phyloP scores from a whole-genome alignment of 2,113 vertebrate genomes.

The Dipodomys spectabilis region DNA sequence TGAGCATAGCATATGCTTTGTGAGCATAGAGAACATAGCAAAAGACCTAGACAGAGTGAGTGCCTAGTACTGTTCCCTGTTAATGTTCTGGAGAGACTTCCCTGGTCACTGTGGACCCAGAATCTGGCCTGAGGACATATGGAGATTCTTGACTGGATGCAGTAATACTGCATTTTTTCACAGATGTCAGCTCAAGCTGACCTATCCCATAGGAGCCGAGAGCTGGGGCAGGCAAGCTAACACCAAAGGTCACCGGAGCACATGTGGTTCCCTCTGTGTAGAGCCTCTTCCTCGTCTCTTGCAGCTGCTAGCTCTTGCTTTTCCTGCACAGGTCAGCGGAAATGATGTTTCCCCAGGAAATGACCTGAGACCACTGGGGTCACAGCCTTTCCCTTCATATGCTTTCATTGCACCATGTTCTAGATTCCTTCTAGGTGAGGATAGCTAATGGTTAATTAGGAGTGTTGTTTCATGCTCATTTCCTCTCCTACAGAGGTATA shows the following conservation, averaged over 20 bases:
- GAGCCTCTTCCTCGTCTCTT: background rate
- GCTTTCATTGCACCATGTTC: rapidly evolving
- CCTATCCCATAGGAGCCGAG: background rate
- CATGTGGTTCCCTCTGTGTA: background rate
- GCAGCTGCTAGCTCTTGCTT: background rate
- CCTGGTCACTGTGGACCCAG: background rate
- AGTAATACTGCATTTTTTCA: background rate
- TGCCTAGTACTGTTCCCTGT: no score
- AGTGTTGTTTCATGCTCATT: background rate
- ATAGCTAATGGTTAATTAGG: background rate
- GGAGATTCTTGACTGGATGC: background rate
- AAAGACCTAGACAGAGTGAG: background rate
- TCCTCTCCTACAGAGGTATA: background rate
- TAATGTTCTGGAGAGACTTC: background rate
- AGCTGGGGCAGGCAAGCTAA: background rate
- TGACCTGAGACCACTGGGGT: background rate
- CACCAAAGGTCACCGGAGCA: background rate
- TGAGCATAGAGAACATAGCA: no score
- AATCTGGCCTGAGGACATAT: background rate
- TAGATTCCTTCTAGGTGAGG: background rate
- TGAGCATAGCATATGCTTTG: background rate
- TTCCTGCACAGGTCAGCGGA: background rate
- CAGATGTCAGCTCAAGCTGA: background rate
- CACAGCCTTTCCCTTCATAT: background rate
- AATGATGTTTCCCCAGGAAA: background rate